Conservation (phyloP, 2,797 vertebrate genomes). For the Dromococcyx pavoninus region DNA sequence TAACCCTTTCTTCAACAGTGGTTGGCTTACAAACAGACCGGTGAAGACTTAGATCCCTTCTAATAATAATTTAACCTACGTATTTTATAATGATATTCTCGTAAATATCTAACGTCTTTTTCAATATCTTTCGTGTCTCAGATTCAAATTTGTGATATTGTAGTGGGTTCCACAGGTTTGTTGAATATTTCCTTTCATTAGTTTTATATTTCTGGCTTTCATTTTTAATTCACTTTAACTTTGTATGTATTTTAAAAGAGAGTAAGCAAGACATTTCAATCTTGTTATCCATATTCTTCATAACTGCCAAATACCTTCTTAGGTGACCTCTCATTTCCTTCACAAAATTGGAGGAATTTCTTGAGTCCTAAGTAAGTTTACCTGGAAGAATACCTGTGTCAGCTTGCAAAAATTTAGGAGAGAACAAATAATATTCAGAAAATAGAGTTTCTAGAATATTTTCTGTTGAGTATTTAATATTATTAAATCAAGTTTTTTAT, state of each 20-base stretch:
- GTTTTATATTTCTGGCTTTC: background rate
- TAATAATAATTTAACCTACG: background rate
- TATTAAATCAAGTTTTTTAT: background rate
- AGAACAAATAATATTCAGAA: background rate
- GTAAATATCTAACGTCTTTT: background rate
- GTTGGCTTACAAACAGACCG: background rate
- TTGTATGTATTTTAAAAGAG: background rate
- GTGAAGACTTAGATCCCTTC: background rate
- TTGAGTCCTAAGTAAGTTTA: background rate
- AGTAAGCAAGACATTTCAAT: background rate
- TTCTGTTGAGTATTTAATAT: background rate
- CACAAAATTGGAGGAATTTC: background rate
- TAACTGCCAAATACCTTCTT: background rate
- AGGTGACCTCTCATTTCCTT: background rate
- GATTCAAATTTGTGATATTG: background rate
- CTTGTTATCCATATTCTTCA: background rate
- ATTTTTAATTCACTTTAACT: background rate
- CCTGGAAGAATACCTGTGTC: background rate
- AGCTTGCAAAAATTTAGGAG: background rate
- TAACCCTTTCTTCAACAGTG: background rate
- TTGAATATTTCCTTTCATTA: background rate
- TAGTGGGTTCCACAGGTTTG: background rate
- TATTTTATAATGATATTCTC: background rate
- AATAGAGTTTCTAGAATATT: background rate
- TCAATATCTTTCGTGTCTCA: background rate